A percentile compares a stretch with the other conserved stretches of the same genome.
Evolutionary conservation across 2,888 invertebrate genomes (phyloP).

Genomic region (Chymomyza fuscimana): DNA sequence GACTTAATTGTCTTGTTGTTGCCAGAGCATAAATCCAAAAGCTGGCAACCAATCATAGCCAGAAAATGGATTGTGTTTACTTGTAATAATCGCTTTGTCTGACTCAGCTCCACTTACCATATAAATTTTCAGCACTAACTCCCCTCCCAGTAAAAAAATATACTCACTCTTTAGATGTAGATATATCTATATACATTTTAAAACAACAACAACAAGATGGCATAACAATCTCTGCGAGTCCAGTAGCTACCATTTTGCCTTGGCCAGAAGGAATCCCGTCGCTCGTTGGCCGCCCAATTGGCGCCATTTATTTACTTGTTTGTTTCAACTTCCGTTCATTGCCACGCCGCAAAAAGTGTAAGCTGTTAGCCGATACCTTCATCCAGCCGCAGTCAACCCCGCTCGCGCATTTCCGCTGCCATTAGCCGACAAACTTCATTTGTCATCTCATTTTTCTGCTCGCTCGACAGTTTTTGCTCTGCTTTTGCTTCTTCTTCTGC

Average conservation of each 20-base stretch:
- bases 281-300: conserved; percentile 56
- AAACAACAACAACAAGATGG: conserved; percentile 59
- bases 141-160: neutral
- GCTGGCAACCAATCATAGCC: conserved; percentile 61
- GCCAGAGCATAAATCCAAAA: neutral
- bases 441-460: conserved; percentile 73
- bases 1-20: conserved; percentile 2
- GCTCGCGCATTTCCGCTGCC: conserved; percentile 68
- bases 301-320: conserved; percentile 76
- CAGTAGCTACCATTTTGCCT: conserved; percentile 17
- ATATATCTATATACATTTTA: conserved; percentile 43
- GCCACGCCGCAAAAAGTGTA: conserved; percentile 71
- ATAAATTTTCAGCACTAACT: conserved; percentile 53
- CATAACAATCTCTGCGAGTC: conserved; percentile 25
- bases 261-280: neutral
- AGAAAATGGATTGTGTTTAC: conserved; percentile 72
- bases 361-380: conserved; percentile 52
- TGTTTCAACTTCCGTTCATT: conserved; percentile 73
- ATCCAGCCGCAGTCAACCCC: conserved; percentile 11
- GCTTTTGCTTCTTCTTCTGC: neutral
- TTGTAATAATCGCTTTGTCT: conserved; percentile 69
- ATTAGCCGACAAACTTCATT: conserved; percentile 73
- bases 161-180: neutral
- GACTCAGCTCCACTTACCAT: conserved; percentile 68
- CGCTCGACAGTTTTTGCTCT: conserved; percentile 66